A percentile compares a stretch with the other conserved stretches of the same genome.
These are phyloP conservation scores for Himalopsyche japonica DNA, from an alignment of 2,888 invertebrate species.

Conservation along the genomic window DNA sequence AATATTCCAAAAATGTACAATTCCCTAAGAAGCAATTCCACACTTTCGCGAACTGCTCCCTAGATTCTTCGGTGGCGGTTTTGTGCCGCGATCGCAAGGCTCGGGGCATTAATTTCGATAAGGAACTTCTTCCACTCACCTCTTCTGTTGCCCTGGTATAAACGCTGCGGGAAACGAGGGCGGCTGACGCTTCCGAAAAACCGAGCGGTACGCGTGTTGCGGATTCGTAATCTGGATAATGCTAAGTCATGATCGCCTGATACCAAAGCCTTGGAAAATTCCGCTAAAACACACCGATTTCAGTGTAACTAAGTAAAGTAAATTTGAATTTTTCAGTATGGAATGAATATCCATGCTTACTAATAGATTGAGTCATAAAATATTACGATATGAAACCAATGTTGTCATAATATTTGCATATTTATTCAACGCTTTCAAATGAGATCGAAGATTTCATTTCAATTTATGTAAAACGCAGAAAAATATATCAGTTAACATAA, in stretches of 20 bases:
- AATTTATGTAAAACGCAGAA: no score
- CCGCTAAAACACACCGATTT: not conserved
- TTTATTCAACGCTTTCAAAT: no score
- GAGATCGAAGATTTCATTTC: no score
- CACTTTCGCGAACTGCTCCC: slow-evolving; percentile 39
- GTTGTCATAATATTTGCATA: no score
- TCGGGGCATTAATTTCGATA: slow-evolving; percentile 24
- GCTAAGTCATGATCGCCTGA: not conserved
- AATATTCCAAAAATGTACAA: slow-evolving; percentile 41
- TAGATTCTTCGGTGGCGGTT: slow-evolving; percentile 21
- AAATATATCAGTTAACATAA: no score
- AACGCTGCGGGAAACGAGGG: not conserved
- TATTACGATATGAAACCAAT: no score
- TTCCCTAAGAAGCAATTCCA: slow-evolving; percentile 39
- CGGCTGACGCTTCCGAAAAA: not conserved
- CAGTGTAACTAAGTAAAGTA: not conserved
- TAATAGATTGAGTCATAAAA: no score
- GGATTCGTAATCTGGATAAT: not conserved
- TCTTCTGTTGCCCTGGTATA: slow-evolving; percentile 14
- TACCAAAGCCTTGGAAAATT: not conserved
- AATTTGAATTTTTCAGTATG: not conserved
- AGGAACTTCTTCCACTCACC: slow-evolving; percentile 11
- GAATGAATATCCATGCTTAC: not conserved
- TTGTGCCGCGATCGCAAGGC: slow-evolving; percentile 13
- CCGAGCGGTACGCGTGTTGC: not conserved